phyloP scores from a whole-genome alignment of 2,113 vertebrate genomes.

The Tetraodon nigroviridis region DNA sequence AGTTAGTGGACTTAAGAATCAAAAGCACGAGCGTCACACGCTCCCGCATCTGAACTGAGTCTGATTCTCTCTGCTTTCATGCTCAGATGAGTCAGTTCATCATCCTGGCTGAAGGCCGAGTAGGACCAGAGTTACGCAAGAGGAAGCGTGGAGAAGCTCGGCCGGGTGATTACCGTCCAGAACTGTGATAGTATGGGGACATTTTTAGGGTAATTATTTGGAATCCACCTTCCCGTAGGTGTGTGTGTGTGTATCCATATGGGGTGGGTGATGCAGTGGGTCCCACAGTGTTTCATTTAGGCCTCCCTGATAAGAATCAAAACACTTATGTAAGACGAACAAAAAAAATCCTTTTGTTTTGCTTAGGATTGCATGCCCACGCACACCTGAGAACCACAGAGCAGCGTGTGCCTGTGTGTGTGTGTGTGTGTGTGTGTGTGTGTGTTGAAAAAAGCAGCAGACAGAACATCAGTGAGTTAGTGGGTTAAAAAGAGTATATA shows the following conservation, averaged over 20 bases:
- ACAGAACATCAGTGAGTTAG: no score
- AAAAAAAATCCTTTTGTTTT: constrained; percentile 56
- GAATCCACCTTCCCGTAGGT: not conserved
- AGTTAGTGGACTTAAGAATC: no score
- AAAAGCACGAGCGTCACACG: no score
- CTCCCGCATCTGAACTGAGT: not conserved
- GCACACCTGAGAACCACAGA: constrained; percentile 3
- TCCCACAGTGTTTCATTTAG: constrained; percentile 61
- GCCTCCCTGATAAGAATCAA: constrained; percentile 68
- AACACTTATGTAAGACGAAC: constrained; percentile 57
- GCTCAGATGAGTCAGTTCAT: no score
- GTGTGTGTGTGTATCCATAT: constrained; percentile 1
- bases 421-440: constrained; percentile 3
- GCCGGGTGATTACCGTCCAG: not conserved
- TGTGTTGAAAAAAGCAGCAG: constrained; percentile 5
- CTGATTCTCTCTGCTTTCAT: not conserved
- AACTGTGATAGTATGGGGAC: not conserved
- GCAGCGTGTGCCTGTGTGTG: constrained; percentile 4
- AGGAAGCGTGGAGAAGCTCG: constrained; percentile 3
- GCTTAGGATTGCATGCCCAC: constrained; percentile 41
- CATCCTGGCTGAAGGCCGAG: not conserved
- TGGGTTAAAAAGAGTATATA: not conserved
- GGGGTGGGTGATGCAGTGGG: constrained; percentile 17
- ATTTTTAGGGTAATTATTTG: constrained; percentile 23
- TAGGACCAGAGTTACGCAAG: not conserved